Evolutionary conservation across 2,888 invertebrate genomes (phyloP).

Genomic region (Acanthoscelides obtectus): DNA sequence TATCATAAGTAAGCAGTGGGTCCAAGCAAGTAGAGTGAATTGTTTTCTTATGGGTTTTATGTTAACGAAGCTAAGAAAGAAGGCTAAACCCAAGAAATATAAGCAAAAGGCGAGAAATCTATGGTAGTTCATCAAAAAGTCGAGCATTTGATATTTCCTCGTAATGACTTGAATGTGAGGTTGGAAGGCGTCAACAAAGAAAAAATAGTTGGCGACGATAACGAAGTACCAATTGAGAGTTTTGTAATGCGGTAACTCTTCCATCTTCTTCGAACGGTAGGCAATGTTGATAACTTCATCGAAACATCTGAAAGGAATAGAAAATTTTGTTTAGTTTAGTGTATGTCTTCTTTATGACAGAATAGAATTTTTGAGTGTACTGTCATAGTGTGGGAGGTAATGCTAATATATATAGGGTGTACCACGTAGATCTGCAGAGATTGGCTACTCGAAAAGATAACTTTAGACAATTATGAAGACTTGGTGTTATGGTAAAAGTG

Average conservation of each 20-base stretch:
- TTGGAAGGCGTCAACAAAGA: conserved; percentile 93
- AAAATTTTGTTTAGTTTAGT: too few species aligned
- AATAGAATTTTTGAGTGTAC: too few species aligned
- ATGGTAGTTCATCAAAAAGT: conserved; percentile 92
- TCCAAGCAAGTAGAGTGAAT: conserved; percentile 98
- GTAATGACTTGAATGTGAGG: conserved; percentile 62
- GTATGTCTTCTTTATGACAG: too few species aligned
- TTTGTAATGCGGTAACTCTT: conserved; percentile 77
- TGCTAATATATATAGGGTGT: too few species aligned
- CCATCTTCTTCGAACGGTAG: conserved; percentile 90
- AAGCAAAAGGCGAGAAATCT: conserved; percentile 94
- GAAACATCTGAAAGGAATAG: conserved; percentile 60
- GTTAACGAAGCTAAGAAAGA: conserved; percentile 95
- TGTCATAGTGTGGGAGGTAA: too few species aligned
- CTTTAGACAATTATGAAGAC: too few species aligned
- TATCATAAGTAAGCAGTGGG: conserved; percentile 92
- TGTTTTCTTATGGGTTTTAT: conserved; percentile 91
- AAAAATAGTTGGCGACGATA: conserved; percentile 95
- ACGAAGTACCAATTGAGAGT: conserved; percentile 98
- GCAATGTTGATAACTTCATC: conserved; percentile 98
- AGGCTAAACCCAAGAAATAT: conserved; percentile 93
- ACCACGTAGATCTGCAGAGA: too few species aligned
- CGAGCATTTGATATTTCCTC: conserved; percentile 46
- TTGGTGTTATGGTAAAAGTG: too few species aligned
- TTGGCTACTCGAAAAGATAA: too few species aligned